Evolutionary conservation across 1,140 invertebrate genomes (phyloP).

Genomic region (Melitaea cinxia): DNA sequence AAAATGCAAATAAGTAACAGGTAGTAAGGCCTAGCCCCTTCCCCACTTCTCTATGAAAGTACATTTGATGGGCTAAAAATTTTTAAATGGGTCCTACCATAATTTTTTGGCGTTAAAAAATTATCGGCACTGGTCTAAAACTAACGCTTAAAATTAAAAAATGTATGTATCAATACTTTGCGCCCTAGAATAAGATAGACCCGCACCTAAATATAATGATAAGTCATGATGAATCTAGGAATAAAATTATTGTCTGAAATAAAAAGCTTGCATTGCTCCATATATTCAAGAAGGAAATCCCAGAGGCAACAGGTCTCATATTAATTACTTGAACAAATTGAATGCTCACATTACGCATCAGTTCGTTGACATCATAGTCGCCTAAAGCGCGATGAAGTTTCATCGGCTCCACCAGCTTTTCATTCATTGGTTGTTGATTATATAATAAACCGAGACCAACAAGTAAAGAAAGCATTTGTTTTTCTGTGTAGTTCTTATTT

Average conservation of each 20-base stretch:
- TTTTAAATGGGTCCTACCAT: no score
- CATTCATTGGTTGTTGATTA: constrained; percentile 50
- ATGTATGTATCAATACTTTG: no score
- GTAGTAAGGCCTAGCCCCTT: no score
- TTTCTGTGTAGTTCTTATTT: constrained; percentile 61
- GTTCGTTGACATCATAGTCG: constrained; percentile 70
- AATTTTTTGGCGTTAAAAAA: no score
- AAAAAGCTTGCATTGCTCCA: background rate
- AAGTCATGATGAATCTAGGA: background rate
- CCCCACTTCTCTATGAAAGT: no score
- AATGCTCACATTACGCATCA: constrained; percentile 64
- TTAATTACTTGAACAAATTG: background rate
- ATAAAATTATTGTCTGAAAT: background rate
- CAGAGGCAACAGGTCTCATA: background rate
- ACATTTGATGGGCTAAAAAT: no score
- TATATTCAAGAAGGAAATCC: background rate
- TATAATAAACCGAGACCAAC: constrained; percentile 69
- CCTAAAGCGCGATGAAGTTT: constrained; percentile 61
- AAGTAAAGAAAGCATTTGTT: constrained; percentile 62
- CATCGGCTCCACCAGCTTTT: constrained; percentile 45
- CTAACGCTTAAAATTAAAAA: no score
- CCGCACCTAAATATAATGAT: no score
- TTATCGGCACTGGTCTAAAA: no score
- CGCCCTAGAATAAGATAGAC: no score
- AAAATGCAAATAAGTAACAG: no score